Base-by-base conservation (phyloP, 2,888 invertebrate genomes). In the Shargacucullia verbasci region DNA sequence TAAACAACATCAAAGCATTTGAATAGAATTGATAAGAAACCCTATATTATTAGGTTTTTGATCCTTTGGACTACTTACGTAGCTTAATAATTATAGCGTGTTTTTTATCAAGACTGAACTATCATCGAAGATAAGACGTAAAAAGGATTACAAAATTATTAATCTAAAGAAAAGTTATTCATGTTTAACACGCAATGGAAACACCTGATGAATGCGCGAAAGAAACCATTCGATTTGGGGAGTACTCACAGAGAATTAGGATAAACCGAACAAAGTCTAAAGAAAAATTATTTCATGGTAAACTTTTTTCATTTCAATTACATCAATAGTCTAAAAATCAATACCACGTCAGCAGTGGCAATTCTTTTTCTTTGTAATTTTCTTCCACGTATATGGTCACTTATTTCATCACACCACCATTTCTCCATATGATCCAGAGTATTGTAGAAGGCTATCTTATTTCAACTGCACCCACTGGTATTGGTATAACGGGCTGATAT, bases 271-370 rank as follows among this genome's bases (percentile, higher is more conserved):
- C 49, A 20, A 72, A 60, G 45, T 78, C 73, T 4, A 78, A 73
- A 56, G 79, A 78, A 41, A 78, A 73, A 54, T 15, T 59, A 33
- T 39, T 40, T 34, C 70, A 62, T 41, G 79, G 80, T 79, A 50
- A 46, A 68, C 31, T 8, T 10, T 20, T 20, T 20, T 20, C 2
- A 29, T 29, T 29, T 29, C 29, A 1, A 6, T 9, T 9, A 29
- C 2, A 6, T 29, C 1, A 9, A 8, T 29, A 29, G 7, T 29
- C 29, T 1, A 29, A 29, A 9, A 4, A 29, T 29, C 29, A 29
- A 29, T 29, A 29, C 29, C 29, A 29, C 29, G 5, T 9, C 4
- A 20, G 2, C 20, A 20, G 4, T 20, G 20, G 20, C 4, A 20
- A 20, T 20, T 20, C 4, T 20, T 20, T 3, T 20, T 20, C 4